Conservation (phyloP, 2,888 invertebrate species). For the Dryococelus australis region DNA sequence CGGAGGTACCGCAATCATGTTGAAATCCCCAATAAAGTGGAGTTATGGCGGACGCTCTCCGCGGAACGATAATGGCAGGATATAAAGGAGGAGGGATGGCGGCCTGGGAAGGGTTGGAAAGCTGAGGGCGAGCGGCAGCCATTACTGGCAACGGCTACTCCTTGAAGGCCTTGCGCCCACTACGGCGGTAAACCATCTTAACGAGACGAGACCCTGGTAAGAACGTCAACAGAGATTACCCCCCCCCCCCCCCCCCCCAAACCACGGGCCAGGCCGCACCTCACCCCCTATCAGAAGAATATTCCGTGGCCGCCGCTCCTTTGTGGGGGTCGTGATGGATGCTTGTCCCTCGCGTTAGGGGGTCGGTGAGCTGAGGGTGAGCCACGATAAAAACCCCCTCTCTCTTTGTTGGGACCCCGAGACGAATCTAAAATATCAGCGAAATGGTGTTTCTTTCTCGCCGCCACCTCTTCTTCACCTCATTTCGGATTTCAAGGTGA, state of each 20-base stretch:
- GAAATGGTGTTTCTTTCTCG: slow-evolving; percentile 21
- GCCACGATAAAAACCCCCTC: neutral
- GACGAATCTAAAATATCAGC: slow-evolving; percentile 30
- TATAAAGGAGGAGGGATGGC: too few species aligned
- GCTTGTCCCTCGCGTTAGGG: neutral
- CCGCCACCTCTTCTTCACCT: slow-evolving; percentile 20
- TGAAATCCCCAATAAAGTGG: too few species aligned
- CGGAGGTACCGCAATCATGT: too few species aligned
- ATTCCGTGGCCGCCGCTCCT: neutral
- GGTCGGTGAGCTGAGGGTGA: neutral
- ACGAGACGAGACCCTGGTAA: neutral
- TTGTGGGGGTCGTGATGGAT: slow-evolving; percentile 1
- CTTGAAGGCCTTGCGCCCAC: too few species aligned
- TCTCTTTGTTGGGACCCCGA: neutral
- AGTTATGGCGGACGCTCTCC: too few species aligned
- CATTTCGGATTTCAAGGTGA: slow-evolving; percentile 28
- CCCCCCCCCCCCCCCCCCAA: neutral
- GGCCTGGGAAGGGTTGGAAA: too few species aligned
- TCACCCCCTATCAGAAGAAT: neutral
- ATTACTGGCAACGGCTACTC: neutral
- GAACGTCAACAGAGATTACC: neutral
- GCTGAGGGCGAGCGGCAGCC: neutral
- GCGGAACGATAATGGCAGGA: too few species aligned
- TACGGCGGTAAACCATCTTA: too few species aligned
- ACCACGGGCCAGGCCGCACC: neutral